Conservation (phyloP, 1,140 invertebrate genomes). For the Metaphire vulgaris region DNA sequence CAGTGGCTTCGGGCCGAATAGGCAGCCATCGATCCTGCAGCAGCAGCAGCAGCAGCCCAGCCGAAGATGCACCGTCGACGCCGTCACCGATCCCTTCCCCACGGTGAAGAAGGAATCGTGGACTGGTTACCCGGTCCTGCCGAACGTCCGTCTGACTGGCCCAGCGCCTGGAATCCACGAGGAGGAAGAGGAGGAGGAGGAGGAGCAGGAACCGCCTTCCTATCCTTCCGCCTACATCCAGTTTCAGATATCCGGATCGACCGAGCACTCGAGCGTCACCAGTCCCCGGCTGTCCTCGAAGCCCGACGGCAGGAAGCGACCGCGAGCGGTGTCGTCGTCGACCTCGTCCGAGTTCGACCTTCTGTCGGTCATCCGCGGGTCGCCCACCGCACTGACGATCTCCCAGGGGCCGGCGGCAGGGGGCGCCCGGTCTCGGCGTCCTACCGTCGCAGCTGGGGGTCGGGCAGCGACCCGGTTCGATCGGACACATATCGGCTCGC, state of each 20-base stretch:
- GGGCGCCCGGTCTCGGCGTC: no score
- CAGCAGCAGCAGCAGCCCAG: background rate
- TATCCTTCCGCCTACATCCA: background rate
- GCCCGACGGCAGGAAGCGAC: background rate
- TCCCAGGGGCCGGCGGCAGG: no score
- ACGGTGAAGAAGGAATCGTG: background rate
- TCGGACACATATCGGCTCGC: background rate
- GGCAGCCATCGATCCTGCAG: background rate
- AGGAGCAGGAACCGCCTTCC: background rate
- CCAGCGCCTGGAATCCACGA: no score
- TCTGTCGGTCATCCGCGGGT: background rate
- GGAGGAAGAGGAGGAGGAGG: background rate
- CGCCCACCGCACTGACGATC: background rate
- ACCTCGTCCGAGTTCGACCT: background rate
- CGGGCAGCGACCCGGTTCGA: background rate
- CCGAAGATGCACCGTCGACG: no score
- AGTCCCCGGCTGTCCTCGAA: background rate
- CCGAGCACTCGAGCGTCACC: background rate
- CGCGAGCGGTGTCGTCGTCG: background rate
- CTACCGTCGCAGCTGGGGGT: background rate
- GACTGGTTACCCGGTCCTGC: background rate
- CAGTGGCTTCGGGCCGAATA: background rate
- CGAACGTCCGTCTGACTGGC: background rate
- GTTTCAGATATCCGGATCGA: background rate
- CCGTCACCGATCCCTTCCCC: background rate